Percentiles rank a stretch among this genome's conserved stretches.
These are phyloP conservation scores for Rhinichthys osculus DNA, from an alignment of 2,797 vertebrate genomes.

Conservation along the genomic window DNA sequence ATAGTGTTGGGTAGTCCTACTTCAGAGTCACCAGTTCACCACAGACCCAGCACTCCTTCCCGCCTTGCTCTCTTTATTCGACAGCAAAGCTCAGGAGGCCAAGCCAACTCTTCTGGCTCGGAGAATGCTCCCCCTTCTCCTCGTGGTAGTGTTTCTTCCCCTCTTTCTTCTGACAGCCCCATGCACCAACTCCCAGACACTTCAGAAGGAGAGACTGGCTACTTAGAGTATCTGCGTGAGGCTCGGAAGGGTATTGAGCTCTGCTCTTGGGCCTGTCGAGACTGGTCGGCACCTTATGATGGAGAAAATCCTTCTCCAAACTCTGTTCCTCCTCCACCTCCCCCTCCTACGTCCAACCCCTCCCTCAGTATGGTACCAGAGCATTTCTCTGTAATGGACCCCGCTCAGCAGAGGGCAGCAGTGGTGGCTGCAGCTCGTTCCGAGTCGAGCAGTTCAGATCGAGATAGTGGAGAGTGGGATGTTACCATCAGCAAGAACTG, in stretches of 20 bases:
- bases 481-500: constrained; percentile 80
- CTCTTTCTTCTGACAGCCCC: constrained; percentile 81
- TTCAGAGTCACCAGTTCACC: constrained; percentile 79
- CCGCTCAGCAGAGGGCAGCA: constrained; percentile 73
- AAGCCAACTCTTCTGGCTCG: constrained; percentile 58
- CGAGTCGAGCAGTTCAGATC: constrained; percentile 80
- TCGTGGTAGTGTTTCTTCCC: constrained; percentile 57
- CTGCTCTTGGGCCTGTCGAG: constrained; percentile 88
- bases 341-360: constrained; percentile 70
- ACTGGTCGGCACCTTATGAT: constrained; percentile 95
- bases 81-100: constrained; percentile 79
- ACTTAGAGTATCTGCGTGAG: constrained; percentile 93
- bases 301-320: constrained; percentile 87
- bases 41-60: constrained; percentile 89
- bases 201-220: constrained; percentile 84
- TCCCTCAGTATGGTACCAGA: constrained; percentile 73
- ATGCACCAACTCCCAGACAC: constrained; percentile 70
- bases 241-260: constrained; percentile 85
- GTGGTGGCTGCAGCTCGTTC: constrained; percentile 73
- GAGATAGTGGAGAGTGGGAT: constrained; percentile 85
- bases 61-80: constrained; percentile 93
- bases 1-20: constrained; percentile 85
- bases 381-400: constrained; percentile 71
- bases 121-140: constrained; percentile 70
- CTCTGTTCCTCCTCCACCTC: constrained; percentile 67